Percentiles rank a stretch among this genome's conserved stretches.
phyloP scores from a whole-genome alignment of 2,797 vertebrate genomes.

The Fistularia commersonii region DNA sequence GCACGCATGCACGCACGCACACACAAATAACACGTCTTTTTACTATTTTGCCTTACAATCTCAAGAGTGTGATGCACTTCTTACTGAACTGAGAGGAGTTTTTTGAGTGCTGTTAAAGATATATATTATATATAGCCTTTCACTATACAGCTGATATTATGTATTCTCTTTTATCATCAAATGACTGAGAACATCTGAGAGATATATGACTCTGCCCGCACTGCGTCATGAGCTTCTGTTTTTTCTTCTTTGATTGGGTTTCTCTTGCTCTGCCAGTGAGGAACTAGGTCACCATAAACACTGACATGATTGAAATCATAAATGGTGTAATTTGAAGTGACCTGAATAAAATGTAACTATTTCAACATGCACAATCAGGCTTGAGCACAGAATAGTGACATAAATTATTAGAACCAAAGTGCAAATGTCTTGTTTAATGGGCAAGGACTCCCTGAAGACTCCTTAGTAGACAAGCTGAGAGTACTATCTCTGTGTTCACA shows the following conservation, averaged over 20 bases:
- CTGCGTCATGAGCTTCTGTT: constrained; percentile 65
- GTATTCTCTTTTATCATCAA: constrained; percentile 70
- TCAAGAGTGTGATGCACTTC: too few relatives aligned
- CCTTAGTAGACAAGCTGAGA: constrained; percentile 18
- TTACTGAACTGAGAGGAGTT: constrained; percentile 25
- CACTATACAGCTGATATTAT: constrained; percentile 34
- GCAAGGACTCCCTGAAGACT: constrained; percentile 29
- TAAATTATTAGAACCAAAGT: constrained; percentile 13
- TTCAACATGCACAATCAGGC: constrained; percentile 14
- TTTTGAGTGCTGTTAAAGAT: constrained; percentile 35
- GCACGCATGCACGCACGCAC: background rate
- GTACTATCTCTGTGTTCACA: constrained; percentile 27
- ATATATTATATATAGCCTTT: constrained; percentile 31
- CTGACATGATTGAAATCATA: constrained; percentile 45
- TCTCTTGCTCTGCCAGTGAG: constrained; percentile 51
- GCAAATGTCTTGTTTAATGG: constrained; percentile 14
- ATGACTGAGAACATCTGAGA: constrained; percentile 64
- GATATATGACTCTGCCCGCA: constrained; percentile 64
- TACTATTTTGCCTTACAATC: too few relatives aligned
- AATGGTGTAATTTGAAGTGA: constrained; percentile 17
- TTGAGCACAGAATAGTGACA: background rate
- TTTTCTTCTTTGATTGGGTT: constrained; percentile 51
- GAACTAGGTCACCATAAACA: constrained; percentile 69
- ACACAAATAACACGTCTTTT: too few relatives aligned
- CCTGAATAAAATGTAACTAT: constrained; percentile 22